phyloP scores from a whole-genome alignment of 2,797 vertebrate genomes.

The Sebastes oblongus region DNA sequence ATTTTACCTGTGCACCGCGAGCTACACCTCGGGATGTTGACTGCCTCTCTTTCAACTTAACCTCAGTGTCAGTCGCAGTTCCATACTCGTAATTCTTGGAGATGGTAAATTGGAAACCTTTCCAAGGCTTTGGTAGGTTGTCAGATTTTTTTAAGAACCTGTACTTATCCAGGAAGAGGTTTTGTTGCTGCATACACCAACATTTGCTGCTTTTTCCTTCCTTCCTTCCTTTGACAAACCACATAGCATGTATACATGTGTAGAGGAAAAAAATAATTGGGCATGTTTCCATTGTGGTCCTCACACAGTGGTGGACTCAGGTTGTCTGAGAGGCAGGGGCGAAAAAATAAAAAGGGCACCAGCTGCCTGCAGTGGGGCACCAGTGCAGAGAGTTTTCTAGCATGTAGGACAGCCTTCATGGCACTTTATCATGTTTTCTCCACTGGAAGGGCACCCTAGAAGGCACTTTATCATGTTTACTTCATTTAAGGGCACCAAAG shows the following conservation, averaged over 20 bases:
- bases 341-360: too few relatives aligned
- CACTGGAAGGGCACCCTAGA: too few relatives aligned
- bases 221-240: not conserved
- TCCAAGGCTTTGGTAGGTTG: not conserved
- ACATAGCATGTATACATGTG: not conserved
- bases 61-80: not conserved
- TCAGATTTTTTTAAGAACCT: not conserved
- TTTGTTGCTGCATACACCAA: not conserved
- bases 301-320: too few relatives aligned
- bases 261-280: not conserved
- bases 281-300: not conserved
- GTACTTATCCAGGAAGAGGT: conserved; percentile 1
- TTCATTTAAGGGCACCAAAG: too few relatives aligned
- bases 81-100: not conserved
- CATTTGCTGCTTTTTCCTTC: not conserved
- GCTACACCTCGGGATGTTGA: not conserved
- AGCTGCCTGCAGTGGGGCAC: too few relatives aligned
- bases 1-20: not conserved
- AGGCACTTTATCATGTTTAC: too few relatives aligned
- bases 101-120: not conserved
- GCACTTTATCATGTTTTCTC: too few relatives aligned
- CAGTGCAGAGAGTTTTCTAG: too few relatives aligned
- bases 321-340: too few relatives aligned
- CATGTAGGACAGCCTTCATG: too few relatives aligned
- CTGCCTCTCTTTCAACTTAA: not conserved